Evolutionary conservation across 2,797 vertebrate genomes (phyloP).

Genomic region (Pogoniulus pusillus): DNA sequence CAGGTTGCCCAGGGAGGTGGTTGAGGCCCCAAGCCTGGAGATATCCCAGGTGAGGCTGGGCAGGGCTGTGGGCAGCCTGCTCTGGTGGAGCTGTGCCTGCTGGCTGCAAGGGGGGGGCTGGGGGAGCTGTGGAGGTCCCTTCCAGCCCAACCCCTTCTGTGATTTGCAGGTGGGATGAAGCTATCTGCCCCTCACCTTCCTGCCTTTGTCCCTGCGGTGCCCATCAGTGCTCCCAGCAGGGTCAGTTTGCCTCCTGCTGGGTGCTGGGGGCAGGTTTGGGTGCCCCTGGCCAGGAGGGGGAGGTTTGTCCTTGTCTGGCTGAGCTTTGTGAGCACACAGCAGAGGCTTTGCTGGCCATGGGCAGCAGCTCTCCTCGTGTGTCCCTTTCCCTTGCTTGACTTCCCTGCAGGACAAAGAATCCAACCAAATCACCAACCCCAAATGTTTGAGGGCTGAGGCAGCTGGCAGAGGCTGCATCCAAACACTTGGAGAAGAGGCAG

Average conservation of each 20-base stretch:
- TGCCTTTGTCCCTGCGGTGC: neutral
- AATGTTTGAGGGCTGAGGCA: slow-evolving; percentile 14
- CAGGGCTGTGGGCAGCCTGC: too few relatives aligned
- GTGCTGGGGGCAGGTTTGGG: too few relatives aligned
- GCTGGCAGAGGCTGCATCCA: neutral
- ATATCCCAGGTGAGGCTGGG: too few relatives aligned
- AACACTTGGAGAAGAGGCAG: neutral
- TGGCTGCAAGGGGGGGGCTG: too few relatives aligned
- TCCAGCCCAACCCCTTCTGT: neutral
- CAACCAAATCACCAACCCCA: slow-evolving; percentile 9
- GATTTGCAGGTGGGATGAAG: accelerated
- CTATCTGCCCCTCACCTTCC: neutral
- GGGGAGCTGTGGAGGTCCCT: neutral
- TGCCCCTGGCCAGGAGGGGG: neutral
- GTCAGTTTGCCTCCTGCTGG: neutral
- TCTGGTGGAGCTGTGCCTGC: too few relatives aligned
- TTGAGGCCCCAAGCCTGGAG: too few relatives aligned
- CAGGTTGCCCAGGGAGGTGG: too few relatives aligned
- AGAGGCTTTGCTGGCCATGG: neutral
- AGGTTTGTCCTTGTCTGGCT: neutral
- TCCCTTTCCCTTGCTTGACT: neutral
- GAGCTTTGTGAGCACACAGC: neutral
- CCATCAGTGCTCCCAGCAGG: neutral
- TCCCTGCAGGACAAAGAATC: neutral
- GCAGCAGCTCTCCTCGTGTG: neutral